A percentile compares a stretch with the other conserved stretches of the same genome.
These are phyloP conservation scores for Vultur gryphus DNA, from an alignment of 2,797 vertebrate genomes.

Conservation along the genomic window DNA sequence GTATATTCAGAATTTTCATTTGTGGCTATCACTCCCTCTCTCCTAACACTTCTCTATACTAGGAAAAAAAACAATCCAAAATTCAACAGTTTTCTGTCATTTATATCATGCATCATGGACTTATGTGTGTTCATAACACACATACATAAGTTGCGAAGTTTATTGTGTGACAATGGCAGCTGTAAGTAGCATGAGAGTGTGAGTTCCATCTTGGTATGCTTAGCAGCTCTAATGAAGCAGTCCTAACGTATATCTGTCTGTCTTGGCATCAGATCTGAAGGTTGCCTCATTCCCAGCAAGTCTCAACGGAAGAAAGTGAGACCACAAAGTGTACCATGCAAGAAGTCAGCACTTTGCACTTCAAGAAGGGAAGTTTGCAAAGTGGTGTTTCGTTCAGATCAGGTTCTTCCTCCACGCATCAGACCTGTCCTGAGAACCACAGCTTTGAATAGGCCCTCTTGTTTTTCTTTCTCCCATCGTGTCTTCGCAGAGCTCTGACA, in stretches of 20 bases:
- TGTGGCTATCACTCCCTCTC: background rate
- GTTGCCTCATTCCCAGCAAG: background rate
- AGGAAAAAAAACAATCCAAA: fast-evolving
- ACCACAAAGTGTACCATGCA: background rate
- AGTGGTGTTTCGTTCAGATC: background rate
- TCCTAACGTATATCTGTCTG: background rate
- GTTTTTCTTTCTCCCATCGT: background rate
- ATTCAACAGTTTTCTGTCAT: background rate
- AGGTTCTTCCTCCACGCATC: background rate
- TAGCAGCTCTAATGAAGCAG: background rate
- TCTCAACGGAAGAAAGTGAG: background rate
- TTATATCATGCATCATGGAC: background rate
- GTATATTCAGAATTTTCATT: background rate
- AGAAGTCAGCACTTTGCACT: background rate
- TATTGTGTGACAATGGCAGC: background rate
- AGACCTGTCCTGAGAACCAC: background rate
- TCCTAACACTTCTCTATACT: background rate
- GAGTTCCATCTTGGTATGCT: background rate
- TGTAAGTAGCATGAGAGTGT: background rate
- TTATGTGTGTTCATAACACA: background rate
- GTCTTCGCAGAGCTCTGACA: background rate
- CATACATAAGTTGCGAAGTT: background rate
- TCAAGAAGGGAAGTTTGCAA: background rate
- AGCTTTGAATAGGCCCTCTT: fast-evolving
- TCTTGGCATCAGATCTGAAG: background rate